Evolutionary conservation across 2,888 invertebrate species (phyloP).

Genomic region (Catocala nupta): DNA sequence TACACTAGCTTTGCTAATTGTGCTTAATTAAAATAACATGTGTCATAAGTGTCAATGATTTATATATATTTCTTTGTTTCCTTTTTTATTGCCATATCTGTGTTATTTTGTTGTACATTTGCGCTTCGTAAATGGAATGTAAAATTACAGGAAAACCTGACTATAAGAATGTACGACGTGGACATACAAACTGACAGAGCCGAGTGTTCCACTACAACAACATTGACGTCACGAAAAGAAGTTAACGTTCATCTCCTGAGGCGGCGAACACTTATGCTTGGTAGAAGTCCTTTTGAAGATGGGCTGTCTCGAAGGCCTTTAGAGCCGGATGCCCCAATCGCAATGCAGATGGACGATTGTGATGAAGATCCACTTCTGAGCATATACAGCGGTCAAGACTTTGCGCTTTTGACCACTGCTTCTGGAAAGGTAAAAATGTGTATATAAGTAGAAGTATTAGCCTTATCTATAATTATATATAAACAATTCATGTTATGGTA

Average conservation of each 20-base stretch:
- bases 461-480: too few species aligned
- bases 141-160: constrained; percentile 71
- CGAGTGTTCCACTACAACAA: constrained; percentile 58
- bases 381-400: constrained; percentile 96
- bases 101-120: too few species aligned
- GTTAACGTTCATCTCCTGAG: constrained; percentile 75
- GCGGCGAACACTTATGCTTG: constrained; percentile 73
- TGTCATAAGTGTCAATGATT: too few species aligned
- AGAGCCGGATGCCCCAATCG: constrained; percentile 83
- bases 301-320: constrained; percentile 62
- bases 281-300: constrained; percentile 78
- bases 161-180: constrained; percentile 75
- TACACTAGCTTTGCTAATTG: too few species aligned
- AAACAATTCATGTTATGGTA: too few species aligned
- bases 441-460: too few species aligned
- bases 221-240: constrained; percentile 68
- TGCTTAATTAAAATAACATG: too few species aligned
- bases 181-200: constrained; percentile 58
- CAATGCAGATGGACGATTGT: constrained; percentile 86
- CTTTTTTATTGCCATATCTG: too few species aligned
- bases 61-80: too few species aligned
- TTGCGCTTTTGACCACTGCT: constrained; percentile 93
- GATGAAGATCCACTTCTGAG: constrained; percentile 93
- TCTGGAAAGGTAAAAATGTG: constrained; percentile 91
- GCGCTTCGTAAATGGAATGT: neutral